Evolutionary conservation across 2,797 vertebrate species (phyloP), one percentile per base, ranked within the genome.

Genomic region (Distichodus sexfasciatus): DNA sequence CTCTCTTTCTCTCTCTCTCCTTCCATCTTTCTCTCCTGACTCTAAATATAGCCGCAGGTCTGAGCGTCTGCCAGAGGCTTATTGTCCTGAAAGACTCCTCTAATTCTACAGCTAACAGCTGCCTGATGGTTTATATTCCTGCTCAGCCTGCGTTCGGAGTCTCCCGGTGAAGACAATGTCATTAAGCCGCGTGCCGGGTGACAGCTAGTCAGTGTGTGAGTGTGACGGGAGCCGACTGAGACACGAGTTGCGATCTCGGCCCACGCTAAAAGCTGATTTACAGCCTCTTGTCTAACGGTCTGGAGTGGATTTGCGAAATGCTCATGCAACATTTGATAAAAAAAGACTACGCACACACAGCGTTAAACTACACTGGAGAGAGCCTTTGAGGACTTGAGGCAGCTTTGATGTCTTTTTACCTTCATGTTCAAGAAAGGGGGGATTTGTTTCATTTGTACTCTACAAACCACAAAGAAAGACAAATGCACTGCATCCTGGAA

Each of bases 21-120:
- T 66, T 12, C 19, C 64, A 40, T 54, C 44, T 40, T 24, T 36
- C 11, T 51, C 35, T 35, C 15, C 24, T 46, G 38, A 36, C 44
- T 60, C 58, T 75, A 66, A 55, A 79, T 81, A 61, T 76, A 81
- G 74, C 69, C 54, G 26, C 26, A 6, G 68, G 62, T 72, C 50
- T 77, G 70, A 77, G 69, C 17, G 12, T 33, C 53, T 54, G 66
- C 70, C 64, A 76, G 63, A 21, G 68, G 66, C 72, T 77, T 79
- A 82, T 77, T 77, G 66, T 75, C 68, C 69, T 38, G 38, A 36
- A 55, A 72, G 70, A 23, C 61, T 69, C 46, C 57, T 61, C 50
- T 76, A 76, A 77, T 79, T 76, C 74, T 76, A 60, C 44, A 50
- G 69, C 71, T 75, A 79, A 75, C 74, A 73, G 75, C 66, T 66